These are phyloP conservation scores for Hippolais icterina DNA, from an alignment of 2,113 vertebrate genomes.

Conservation along the genomic window DNA sequence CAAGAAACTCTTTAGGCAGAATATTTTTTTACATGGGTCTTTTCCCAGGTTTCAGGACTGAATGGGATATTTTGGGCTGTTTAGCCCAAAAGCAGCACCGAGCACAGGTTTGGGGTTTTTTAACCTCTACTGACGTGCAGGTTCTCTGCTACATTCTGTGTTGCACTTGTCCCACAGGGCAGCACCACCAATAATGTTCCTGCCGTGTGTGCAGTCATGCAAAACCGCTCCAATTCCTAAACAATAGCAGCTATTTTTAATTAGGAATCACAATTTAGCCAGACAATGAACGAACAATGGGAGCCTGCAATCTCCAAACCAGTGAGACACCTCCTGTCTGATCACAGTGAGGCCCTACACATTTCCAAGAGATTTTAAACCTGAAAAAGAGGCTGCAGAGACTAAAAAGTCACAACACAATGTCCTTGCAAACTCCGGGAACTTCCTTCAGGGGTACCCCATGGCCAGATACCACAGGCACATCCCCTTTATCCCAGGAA, in stretches of 20 bases:
- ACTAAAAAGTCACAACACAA: neutral
- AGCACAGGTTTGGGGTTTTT: neutral
- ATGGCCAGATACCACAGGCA: neutral
- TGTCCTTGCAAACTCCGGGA: neutral
- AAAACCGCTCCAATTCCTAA: neutral
- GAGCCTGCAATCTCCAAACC: neutral
- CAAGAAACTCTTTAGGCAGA: neutral
- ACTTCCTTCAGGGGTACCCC: neutral
- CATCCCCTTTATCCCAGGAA: neutral
- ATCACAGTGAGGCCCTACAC: accelerated
- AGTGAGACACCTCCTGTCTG: neutral
- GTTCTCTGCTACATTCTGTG: neutral
- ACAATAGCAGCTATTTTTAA: constrained; percentile 13
- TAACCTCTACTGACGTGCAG: neutral
- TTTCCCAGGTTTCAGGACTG: neutral
- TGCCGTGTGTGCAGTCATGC: neutral
- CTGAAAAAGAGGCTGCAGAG: neutral
- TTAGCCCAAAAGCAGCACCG: neutral
- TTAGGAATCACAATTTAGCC: neutral
- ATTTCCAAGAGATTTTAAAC: neutral
- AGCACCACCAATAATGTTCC: neutral
- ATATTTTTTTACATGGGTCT: neutral
- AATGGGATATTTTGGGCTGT: neutral
- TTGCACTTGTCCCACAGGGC: neutral
- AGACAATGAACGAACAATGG: neutral